phyloP scores from a whole-genome alignment of 2,113 vertebrate species.

The Malurus alboscapulatus region DNA sequence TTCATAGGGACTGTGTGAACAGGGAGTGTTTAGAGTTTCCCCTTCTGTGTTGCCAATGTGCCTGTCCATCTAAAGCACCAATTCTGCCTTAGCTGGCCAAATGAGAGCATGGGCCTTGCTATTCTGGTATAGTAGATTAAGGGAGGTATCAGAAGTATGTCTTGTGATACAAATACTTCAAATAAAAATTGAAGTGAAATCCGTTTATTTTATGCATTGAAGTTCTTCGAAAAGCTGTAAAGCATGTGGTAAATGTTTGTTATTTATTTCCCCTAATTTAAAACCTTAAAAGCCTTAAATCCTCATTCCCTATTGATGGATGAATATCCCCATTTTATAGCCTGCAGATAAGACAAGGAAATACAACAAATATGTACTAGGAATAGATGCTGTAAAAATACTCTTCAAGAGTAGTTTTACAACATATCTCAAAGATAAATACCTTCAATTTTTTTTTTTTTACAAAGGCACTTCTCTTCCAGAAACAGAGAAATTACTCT shows the following conservation, averaged over 20 bases:
- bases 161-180: neutral
- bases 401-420: neutral
- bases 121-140: neutral
- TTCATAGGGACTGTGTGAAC: rapidly evolving
- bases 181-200: neutral
- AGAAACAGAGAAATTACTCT: neutral
- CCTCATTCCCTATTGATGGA: neutral
- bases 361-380: neutral
- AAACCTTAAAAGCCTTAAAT: neutral
- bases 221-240: neutral
- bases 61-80: neutral
- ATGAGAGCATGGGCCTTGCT: neutral
- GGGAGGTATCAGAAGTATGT: neutral
- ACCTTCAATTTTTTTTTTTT: neutral
- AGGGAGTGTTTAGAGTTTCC: neutral
- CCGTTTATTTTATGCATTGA: neutral
- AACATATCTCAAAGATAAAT: neutral
- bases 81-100: neutral
- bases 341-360: neutral
- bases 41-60: rapidly evolving
- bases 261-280: neutral
- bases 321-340: neutral
- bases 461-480: neutral
- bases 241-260: neutral
- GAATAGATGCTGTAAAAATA: neutral